These are phyloP conservation scores for Myotis planiceps DNA, from an alignment of 2,797 vertebrate genomes.

Conservation along the genomic window DNA sequence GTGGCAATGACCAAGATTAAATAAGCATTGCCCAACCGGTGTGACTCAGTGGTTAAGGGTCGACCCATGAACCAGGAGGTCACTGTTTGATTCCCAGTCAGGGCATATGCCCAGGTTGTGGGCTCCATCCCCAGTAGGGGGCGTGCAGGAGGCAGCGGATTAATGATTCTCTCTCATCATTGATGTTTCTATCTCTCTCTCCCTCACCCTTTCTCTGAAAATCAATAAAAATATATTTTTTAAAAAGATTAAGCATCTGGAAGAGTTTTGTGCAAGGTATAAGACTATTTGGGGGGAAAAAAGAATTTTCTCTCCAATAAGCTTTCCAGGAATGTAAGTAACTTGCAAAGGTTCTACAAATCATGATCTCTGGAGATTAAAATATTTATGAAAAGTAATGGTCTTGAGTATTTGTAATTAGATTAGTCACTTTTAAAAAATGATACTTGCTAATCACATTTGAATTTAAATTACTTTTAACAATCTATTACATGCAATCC, in stretches of 20 bases:
- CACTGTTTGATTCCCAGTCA: too few relatives aligned
- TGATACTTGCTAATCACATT: background rate
- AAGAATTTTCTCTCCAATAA: background rate
- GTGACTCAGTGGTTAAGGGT: too few relatives aligned
- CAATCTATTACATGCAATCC: background rate
- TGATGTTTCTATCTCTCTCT: too few relatives aligned
- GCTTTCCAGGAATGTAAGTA: background rate
- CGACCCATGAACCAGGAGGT: too few relatives aligned
- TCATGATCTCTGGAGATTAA: background rate
- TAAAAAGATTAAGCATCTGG: slow-evolving; percentile 39
- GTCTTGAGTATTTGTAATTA: background rate
- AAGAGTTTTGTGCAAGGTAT: slow-evolving; percentile 7
- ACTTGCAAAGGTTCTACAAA: background rate
- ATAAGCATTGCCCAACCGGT: slow-evolving; percentile 70
- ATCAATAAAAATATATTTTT: too few relatives aligned
- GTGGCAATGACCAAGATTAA: slow-evolving; percentile 83
- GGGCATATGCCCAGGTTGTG: too few relatives aligned
- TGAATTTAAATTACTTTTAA: slow-evolving; percentile 40
- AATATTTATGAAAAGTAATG: background rate
- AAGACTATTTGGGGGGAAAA: slow-evolving; percentile 26
- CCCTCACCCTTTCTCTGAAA: too few relatives aligned
- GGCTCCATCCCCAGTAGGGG: too few relatives aligned
- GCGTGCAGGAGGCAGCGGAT: too few relatives aligned
- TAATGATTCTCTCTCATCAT: too few relatives aligned
- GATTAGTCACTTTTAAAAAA: background rate